A percentile compares a stretch with the other conserved stretches of the same genome.
These are phyloP conservation scores for Miltochrista miniata DNA, from an alignment of 2,888 invertebrate genomes.

Conservation along the genomic window DNA sequence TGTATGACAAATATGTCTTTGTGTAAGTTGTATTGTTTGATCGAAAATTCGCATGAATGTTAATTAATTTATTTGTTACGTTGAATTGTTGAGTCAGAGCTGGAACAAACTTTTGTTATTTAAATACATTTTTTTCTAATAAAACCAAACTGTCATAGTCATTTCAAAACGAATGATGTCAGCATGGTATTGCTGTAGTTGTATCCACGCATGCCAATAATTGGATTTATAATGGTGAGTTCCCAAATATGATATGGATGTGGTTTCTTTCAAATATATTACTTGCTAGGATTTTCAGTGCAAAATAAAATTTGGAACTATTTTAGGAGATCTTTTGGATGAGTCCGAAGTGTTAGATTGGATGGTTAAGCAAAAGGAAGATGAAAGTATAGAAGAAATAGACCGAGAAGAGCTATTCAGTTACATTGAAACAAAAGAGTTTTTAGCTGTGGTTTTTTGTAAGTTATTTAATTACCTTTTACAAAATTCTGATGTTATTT, in stretches of 20 bases:
- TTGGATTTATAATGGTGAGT: conserved; percentile 80
- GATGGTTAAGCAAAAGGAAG: conserved; percentile 96
- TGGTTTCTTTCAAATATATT: conserved; percentile 71
- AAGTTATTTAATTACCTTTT: conserved; percentile 76
- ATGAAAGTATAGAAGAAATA: conserved; percentile 95
- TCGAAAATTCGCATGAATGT: conserved; percentile 79
- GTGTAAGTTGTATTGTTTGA: conserved; percentile 77
- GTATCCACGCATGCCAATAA: conserved; percentile 76
- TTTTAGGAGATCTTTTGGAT: conserved; percentile 85
- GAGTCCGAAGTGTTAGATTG: conserved; percentile 94
- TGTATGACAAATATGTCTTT: conserved; percentile 67
- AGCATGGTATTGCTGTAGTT: conserved; percentile 79
- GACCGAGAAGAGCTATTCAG: conserved; percentile 91
- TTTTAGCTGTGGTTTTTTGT: conserved; percentile 96
- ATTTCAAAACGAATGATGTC: conserved; percentile 79
- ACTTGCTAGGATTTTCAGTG: conserved; percentile 49
- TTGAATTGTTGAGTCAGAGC: conserved; percentile 77
- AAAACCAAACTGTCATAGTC: conserved; percentile 67
- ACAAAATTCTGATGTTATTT: not conserved
- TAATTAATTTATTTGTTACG: conserved; percentile 72
- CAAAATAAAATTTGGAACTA: conserved; percentile 53
- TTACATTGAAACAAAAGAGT: conserved; percentile 95
- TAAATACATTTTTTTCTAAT: conserved; percentile 80
- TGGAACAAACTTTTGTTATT: conserved; percentile 77
- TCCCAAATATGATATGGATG: conserved; percentile 77